Evolutionary conservation across 2,113 vertebrate genomes (phyloP), one percentile per base, ranked within the genome.

Genomic region (Diglossa brunneiventris): DNA sequence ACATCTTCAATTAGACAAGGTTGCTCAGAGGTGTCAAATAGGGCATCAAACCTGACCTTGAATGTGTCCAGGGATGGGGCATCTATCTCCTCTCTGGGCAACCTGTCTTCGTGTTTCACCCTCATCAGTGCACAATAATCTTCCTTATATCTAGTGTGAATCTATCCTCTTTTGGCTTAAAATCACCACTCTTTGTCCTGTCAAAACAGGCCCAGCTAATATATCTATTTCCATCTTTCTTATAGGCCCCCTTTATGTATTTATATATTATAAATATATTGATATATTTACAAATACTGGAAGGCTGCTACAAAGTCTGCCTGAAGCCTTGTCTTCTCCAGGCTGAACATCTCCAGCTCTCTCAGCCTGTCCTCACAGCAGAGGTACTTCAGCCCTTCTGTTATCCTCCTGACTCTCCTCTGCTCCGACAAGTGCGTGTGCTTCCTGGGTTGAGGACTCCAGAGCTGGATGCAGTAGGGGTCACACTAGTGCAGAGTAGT

Each of bases 341-440:
- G 13, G 17, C 37, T 52, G n/a, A 59, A 26, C 26, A 73, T 16
- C 24, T 8, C 10, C 28, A 59, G 2, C 21, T 66, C 24, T 27
- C 15, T 23, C 46, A 23, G 35, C 31, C 31, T 33, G 8, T 33
- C 27, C 31, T 63, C 41, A 28, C 3, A 16, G 35, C 18, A 24
- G 7, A 44, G 17, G 11, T 30, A 17, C 30, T 84, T 24, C 44
- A 52, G 16, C 11, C 33, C 16, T 33, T 31, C 1, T 0, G 2
- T 59, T 21, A 23, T 23, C 28, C 18, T 78, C 0, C 0, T 59
- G 44, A 8, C 44, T 15, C 27, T 56, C 50, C 9, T 72, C 50
- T 50, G 9, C 15, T 78, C 44, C 39, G 30, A 30, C 15, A 31
- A 24, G 10, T 46, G 12, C 11, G 13, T 19, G 12, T 41, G 20